phyloP scores from a whole-genome alignment of 2,888 invertebrate genomes.

The Xanthia icteritia region DNA sequence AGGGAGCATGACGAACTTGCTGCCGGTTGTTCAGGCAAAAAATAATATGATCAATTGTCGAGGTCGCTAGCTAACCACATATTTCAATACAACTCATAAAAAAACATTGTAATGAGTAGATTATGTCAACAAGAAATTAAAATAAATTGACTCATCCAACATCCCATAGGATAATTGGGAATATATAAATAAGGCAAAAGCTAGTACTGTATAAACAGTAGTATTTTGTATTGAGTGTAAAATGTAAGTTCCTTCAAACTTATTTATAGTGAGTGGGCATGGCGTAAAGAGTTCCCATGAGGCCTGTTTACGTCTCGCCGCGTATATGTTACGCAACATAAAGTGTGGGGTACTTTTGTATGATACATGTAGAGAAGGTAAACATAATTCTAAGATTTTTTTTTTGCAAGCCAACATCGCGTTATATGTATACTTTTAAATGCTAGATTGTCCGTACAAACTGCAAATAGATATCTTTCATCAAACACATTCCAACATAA shows the following conservation, averaged over 20 bases:
- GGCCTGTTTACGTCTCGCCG: constrained; percentile 5
- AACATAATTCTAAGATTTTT: background rate
- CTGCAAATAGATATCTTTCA: background rate
- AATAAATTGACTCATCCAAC: too few relatives aligned
- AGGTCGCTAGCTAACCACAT: too few relatives aligned
- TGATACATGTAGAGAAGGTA: background rate
- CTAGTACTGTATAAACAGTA: background rate
- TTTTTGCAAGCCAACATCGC: background rate
- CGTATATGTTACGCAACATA: background rate
- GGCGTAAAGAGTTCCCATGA: constrained; percentile 8
- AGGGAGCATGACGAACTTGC: too few relatives aligned
- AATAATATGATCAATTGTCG: too few relatives aligned
- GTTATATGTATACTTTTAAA: background rate
- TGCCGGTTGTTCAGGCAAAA: too few relatives aligned
- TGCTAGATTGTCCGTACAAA: background rate
- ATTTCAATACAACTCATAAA: too few relatives aligned
- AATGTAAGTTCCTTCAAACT: constrained; percentile 12
- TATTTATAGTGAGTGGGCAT: constrained; percentile 6
- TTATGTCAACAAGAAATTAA: too few relatives aligned
- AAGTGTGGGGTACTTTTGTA: background rate
- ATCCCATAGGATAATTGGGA: background rate
- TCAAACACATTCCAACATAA: constrained; percentile 6
- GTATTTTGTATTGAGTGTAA: background rate
- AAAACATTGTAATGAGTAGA: too few relatives aligned
- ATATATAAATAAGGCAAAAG: background rate